Base-by-base conservation (phyloP, 2,113 vertebrate species). In the Meles meles region DNA sequence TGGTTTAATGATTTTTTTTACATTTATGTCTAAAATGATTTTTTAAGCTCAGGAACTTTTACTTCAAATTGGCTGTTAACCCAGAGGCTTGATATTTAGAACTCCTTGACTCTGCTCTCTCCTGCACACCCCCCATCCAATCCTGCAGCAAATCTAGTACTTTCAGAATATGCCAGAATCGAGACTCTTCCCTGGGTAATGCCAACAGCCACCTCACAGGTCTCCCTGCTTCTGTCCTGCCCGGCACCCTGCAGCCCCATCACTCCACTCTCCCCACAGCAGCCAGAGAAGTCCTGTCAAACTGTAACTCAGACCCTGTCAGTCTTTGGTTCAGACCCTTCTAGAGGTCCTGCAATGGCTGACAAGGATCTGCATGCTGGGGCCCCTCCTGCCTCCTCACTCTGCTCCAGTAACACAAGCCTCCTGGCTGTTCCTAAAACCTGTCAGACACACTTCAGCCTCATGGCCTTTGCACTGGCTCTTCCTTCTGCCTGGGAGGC, bases 1-100 rank as follows among this genome's bases (percentile, higher is more conserved):
- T 52, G 84, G 93, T 63, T 77, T 37, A 27, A 82, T 95, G 57
- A 89, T 49, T 88, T 90, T 44, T 88, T 88, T 88, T 88, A 83
- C 77, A 72, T 42, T 44, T 63, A 55, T 42, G 49, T 52, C 74
- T 88, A 52, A 82, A 57, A 59, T 52, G 77, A 67, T 52, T 85
- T 80, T 83, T 82, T 76, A 81, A 88, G 42, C 47, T 39, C 6
- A 7, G n/a, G 47, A 88, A 86, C 59, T 44, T 93, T 63, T 25
- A 44, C 52, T 96, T 67, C n/a, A 20, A 57, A 29, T 55, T 4
- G 63, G 72, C 15, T 63, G 13, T 55, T 47, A 34, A 67, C 91
- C 83, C 31, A 21, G 42, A 89, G 59, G 27, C 14, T 47, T 49
- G 27, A 1, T 25, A 67, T 7, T 34, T 52, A 47, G 79, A 89